These are phyloP conservation scores for Biston betularia DNA, from an alignment of 2,888 invertebrate genomes.

Conservation along the genomic window DNA sequence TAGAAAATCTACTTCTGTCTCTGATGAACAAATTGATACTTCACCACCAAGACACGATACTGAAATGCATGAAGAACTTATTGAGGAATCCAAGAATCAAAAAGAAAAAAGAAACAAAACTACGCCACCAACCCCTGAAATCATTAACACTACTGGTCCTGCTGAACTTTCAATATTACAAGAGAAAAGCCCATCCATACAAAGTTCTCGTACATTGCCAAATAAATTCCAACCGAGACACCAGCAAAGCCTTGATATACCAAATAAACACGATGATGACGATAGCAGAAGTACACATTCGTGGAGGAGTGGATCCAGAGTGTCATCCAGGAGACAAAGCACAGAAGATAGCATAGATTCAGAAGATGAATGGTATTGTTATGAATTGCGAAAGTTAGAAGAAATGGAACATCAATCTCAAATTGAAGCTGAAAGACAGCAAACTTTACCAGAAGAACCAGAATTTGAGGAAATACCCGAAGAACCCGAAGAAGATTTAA, in stretches of 20 bases:
- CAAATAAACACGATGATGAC: conserved; percentile 92
- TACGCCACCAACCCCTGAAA: conserved; percentile 70
- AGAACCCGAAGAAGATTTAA: conserved; percentile 89
- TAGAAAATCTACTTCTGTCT: conserved; percentile 89
- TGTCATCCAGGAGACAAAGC: conserved; percentile 94
- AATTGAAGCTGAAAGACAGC: conserved; percentile 88
- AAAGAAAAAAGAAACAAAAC: conserved; percentile 69
- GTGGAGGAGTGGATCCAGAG: conserved; percentile 93
- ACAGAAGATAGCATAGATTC: conserved; percentile 97
- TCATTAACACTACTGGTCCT: conserved; percentile 67
- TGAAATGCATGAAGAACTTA: conserved; percentile 59
- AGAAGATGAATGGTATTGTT: conserved; percentile 97
- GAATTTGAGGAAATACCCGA: conserved; percentile 82
- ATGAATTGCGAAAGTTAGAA: conserved; percentile 94
- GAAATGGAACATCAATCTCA: conserved; percentile 93
- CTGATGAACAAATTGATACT: conserved; percentile 89
- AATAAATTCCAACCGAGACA: conserved; percentile 88
- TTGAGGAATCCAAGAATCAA: conserved; percentile 57
- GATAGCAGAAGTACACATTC: conserved; percentile 95
- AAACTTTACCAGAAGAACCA: conserved; percentile 86
- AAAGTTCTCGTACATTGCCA: conserved; percentile 86
- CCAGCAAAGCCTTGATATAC: conserved; percentile 93
- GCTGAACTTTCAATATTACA: conserved; percentile 83
- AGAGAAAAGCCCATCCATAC: conserved; percentile 89
- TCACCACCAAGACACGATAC: conserved; percentile 71